Evolutionary conservation across 2,113 vertebrate species (phyloP).

Genomic region (Varanus salvator): DNA sequence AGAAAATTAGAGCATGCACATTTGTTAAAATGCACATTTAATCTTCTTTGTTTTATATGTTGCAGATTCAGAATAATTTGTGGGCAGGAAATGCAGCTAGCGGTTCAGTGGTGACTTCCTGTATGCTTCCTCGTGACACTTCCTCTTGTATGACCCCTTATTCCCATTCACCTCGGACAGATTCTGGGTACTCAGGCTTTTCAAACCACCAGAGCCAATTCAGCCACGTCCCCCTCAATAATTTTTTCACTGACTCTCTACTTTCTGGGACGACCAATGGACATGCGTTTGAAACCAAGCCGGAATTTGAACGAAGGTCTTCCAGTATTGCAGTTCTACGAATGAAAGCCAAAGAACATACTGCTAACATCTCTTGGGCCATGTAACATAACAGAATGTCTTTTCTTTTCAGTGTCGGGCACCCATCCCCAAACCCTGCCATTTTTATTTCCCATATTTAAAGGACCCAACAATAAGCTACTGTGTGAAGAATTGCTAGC

Average conservation of each 20-base stretch:
- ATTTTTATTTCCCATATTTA: conserved; percentile 81
- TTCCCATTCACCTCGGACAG: conserved; percentile 89
- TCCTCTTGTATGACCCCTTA: conserved; percentile 95
- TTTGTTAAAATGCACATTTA: conserved; percentile 51
- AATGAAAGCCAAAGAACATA: conserved; percentile 99
- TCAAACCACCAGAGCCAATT: conserved; percentile 97
- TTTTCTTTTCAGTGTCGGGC: background rate
- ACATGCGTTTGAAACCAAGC: conserved; percentile 94
- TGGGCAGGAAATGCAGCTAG: conserved; percentile 88
- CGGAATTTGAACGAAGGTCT: conserved; percentile 95
- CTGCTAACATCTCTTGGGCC: conserved; percentile 99
- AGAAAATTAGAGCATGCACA: conserved; percentile 40
- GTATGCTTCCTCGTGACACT: conserved; percentile 93
- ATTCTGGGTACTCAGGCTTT: conserved; percentile 93
- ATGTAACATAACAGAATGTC: conserved; percentile 84
- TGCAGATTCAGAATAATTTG: conserved; percentile 96
- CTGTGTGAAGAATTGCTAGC: conserved; percentile 79
- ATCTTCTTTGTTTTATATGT: conserved; percentile 68
- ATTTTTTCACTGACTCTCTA: conserved; percentile 96
- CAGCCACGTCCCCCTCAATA: conserved; percentile 93
- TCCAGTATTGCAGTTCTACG: conserved; percentile 98
- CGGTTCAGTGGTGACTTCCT: conserved; percentile 92
- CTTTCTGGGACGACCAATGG: conserved; percentile 86
- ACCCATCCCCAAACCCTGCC: conserved; percentile 55
- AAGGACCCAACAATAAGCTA: conserved; percentile 81